These are phyloP conservation scores for Haliclystus octoradiatus DNA, from an alignment of 30 jellyfish, hydroid and myxozoan genomes.

Conservation along the genomic window DNA sequence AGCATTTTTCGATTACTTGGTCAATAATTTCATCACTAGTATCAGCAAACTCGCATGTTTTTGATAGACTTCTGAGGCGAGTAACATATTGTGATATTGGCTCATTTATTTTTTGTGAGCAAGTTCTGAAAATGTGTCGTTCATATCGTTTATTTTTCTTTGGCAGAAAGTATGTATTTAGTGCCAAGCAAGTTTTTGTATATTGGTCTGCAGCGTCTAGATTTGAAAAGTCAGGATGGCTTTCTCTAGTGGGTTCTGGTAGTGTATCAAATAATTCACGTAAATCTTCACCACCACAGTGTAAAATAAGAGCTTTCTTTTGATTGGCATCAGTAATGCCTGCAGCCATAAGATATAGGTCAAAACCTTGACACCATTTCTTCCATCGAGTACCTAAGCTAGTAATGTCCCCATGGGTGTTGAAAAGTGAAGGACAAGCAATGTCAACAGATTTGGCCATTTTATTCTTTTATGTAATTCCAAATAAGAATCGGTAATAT, in stretches of 20 bases:
- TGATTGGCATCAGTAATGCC: too few species aligned
- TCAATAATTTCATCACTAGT: constrained; percentile 4
- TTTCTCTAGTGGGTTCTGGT: constrained; percentile 16
- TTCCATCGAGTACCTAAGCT: too few species aligned
- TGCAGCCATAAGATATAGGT: too few species aligned
- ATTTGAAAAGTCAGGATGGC: not conserved
- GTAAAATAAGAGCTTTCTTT: too few species aligned
- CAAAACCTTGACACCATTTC: too few species aligned
- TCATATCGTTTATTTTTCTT: constrained; percentile 17
- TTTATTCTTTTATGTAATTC: too few species aligned
- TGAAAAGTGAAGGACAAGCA: constrained; percentile 16
- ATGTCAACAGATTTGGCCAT: constrained; percentile 14
- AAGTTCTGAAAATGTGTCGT: constrained; percentile 25
- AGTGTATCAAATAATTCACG: constrained; percentile 10
- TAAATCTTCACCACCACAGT: too few species aligned
- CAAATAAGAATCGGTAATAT: too few species aligned
- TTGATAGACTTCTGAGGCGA: constrained; percentile 3
- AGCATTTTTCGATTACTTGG: constrained; percentile 7
- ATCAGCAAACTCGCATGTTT: constrained; percentile 11
- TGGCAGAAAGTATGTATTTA: constrained; percentile 4
- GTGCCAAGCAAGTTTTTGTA: too few species aligned
- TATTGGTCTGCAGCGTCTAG: too few species aligned
- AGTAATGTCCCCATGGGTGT: too few species aligned
- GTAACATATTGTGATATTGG: constrained; percentile 11
- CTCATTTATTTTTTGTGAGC: too few species aligned